These are phyloP conservation scores for Monopterus albus DNA, from an alignment of 2,113 vertebrate species.

Conservation along the genomic window DNA sequence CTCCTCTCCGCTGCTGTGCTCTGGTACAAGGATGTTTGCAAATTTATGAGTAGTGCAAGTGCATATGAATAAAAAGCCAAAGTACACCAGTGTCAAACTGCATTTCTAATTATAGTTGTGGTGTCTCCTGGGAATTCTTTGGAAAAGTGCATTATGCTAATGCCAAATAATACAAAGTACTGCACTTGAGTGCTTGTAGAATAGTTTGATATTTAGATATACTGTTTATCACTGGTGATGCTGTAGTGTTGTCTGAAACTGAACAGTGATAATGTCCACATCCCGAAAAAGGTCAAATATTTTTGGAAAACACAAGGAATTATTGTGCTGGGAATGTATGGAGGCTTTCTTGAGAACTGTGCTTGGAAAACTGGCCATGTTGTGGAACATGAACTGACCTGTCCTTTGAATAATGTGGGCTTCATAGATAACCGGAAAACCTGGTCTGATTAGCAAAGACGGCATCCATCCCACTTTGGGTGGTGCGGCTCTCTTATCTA, in stretches of 20 bases:
- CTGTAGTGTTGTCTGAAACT: neutral
- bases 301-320: slow-evolving; percentile 53
- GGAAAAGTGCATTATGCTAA: slow-evolving; percentile 18
- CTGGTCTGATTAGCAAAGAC: no score
- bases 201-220: neutral
- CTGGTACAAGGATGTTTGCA: neutral
- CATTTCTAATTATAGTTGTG: slow-evolving; percentile 18
- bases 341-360: neutral
- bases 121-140: neutral
- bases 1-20: neutral
- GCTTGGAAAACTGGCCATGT: slow-evolving; percentile 1
- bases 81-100: neutral
- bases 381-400: slow-evolving; percentile 37
- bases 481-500: no score
- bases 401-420: no score
- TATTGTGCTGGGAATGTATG: slow-evolving; percentile 29
- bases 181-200: neutral
- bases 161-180: slow-evolving; percentile 1
- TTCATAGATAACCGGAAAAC: no score
- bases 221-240: neutral
- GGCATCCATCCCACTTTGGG: no score
- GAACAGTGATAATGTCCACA: slow-evolving; percentile 13
- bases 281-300: slow-evolving; percentile 44
- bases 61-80: slow-evolving; percentile 7
- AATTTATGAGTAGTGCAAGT: slow-evolving; percentile 3